phyloP scores from a whole-genome alignment of 2,888 invertebrate genomes.

The Podabrus alpinus region DNA sequence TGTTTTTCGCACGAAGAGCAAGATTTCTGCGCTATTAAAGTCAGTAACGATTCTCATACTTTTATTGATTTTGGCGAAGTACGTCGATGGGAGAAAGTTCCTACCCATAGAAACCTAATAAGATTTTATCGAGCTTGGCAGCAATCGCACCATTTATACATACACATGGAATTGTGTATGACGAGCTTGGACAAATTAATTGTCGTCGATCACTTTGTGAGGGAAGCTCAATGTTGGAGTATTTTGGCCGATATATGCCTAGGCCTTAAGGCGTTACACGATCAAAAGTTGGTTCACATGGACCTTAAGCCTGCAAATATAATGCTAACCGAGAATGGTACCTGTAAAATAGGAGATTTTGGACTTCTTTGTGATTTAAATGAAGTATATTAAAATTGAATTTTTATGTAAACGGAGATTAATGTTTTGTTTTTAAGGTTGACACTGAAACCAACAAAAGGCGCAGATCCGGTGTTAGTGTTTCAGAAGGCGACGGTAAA shows the following conservation, averaged over 20 bases:
- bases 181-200: constrained; percentile 65
- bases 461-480: constrained; percentile 49
- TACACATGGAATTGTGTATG: constrained; percentile 73
- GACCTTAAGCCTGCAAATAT: constrained; percentile 82
- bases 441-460: background rate
- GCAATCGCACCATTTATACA: constrained; percentile 67
- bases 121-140: constrained; percentile 74
- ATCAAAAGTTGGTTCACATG: constrained; percentile 69
- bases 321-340: constrained; percentile 65
- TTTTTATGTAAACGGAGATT: background rate
- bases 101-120: constrained; percentile 69
- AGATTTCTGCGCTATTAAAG: constrained; percentile 71
- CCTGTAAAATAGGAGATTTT: constrained; percentile 78
- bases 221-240: constrained; percentile 68
- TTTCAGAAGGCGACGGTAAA: constrained; percentile 74
- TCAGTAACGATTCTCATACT: constrained; percentile 64
- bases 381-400: constrained; percentile 48
- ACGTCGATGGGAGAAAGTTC: constrained; percentile 69
- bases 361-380: constrained; percentile 70
- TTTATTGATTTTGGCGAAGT: constrained; percentile 67
- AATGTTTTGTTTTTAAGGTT: constrained; percentile 32
- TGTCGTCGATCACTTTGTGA: constrained; percentile 60
- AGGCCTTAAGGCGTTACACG: constrained; percentile 71
- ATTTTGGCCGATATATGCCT: constrained; percentile 65
- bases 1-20: constrained; percentile 69